Evolutionary conservation across 2,797 vertebrate species (phyloP), one percentile per base, ranked within the genome.

Genomic region (Premnoplex brunnescens): DNA sequence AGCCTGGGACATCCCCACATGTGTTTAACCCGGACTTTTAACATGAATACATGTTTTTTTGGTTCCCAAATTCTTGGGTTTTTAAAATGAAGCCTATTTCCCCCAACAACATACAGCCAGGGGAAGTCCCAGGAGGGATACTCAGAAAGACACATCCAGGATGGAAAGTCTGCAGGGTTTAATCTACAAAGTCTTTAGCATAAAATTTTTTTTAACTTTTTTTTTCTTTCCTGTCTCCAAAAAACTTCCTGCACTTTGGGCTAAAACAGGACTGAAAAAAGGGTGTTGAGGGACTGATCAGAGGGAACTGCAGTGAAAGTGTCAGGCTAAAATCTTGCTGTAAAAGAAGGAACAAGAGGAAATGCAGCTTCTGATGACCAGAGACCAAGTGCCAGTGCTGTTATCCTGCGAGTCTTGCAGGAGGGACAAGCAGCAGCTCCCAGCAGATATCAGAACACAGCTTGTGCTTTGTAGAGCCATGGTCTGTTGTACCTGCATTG

Each of bases 71-170:
- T 20, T 54, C 52, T 32, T 12, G 52, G 7, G 37, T 71, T 86
- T 66, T 59, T 77, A 55, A 64, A 96, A 96, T 88, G 84, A 92
- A 89, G 82, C 83, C 12, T 26, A 34, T 46, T 64, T 64, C 23
- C 32, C 56, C 43, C 63, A 26, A 13, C n/a, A 64, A 64, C 32
- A 64, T 18, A 18, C 15, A 46, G 32, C 23, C 63, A 66, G 32
- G 43, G 16, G 18, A 46, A 46, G 43, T 34, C 63, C 12, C 17
- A 34, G 43, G 32, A 64, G 32, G 32, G 63, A 66, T 26, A 19
- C 63, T 46, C 63, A 46, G 32, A 34, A 44, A 34, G 63, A 46
- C 43, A 66, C 43, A 46, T 46, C 32, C 52, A 74, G 41, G 24
- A 22, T 85, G 20, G 63, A 46, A 76, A 39, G 21, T 34, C 44